phyloP scores from a whole-genome alignment of 2,113 vertebrate species.

The Micronycteris hirsuta region DNA sequence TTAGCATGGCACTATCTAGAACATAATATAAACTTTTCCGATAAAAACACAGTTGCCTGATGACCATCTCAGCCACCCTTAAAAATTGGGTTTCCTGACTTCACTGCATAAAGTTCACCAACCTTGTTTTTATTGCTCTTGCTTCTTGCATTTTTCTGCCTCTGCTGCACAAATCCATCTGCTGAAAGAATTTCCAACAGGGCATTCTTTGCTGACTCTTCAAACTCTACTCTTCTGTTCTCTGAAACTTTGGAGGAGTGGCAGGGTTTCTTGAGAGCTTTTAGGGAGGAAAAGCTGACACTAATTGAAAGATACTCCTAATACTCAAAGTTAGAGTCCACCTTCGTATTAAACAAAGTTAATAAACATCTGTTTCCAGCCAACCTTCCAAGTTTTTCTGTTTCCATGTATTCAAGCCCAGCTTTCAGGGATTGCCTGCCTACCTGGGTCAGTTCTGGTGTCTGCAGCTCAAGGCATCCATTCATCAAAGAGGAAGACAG shows the following conservation, averaged over 20 bases:
- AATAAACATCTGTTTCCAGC: not conserved
- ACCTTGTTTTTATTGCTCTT: not conserved
- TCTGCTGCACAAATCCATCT: not conserved
- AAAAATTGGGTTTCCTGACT: not conserved
- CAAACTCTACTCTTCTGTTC: not conserved
- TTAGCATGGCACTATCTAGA: not conserved
- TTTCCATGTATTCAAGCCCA: not conserved
- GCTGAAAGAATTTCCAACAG: not conserved
- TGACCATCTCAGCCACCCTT: not conserved
- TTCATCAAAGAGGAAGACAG: not conserved
- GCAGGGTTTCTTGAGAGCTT: not conserved
- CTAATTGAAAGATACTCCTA: not conserved
- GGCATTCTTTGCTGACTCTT: not conserved
- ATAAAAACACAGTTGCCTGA: not conserved
- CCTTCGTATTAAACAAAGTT: not conserved
- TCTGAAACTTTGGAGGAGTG: not conserved
- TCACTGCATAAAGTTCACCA: not conserved
- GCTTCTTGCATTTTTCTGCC: not conserved
- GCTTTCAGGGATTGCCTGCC: not conserved
- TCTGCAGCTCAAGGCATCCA: not conserved
- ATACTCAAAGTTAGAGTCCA: not conserved
- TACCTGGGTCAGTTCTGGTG: not conserved
- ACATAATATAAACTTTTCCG: not conserved
- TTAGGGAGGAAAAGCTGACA: not conserved
- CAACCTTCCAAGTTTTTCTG: not conserved